A percentile compares a stretch with the other conserved stretches of the same genome.
phyloP scores from a whole-genome alignment of 2,797 vertebrate genomes.

The Eulemur mongoz region DNA sequence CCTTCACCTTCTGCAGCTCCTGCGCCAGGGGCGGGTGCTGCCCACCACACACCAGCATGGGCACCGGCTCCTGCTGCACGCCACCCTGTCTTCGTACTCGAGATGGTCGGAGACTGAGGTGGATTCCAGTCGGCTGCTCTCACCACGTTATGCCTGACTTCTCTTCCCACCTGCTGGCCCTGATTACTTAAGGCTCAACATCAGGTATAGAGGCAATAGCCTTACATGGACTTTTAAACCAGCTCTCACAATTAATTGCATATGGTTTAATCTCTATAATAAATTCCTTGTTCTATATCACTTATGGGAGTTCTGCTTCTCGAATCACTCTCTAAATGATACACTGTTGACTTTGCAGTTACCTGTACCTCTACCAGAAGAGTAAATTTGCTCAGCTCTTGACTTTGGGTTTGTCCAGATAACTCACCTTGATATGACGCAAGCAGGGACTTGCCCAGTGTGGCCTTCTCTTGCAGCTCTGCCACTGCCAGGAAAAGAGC shows the following conservation, averaged over 20 bases:
- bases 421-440: too few relatives aligned
- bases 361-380: too few relatives aligned
- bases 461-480: not conserved
- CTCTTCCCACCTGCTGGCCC: not conserved
- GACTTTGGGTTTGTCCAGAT: not conserved
- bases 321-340: not conserved
- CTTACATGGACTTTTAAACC: not conserved
- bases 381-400: not conserved
- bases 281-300: not conserved
- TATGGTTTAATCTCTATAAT: not conserved
- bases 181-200: not conserved
- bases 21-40: fast-evolving
- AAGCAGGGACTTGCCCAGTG: not conserved
- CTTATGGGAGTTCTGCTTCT: not conserved
- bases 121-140: not conserved
- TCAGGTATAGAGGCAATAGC: not conserved
- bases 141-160: not conserved
- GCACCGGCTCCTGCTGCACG: not conserved
- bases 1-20: not conserved
- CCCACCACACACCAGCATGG: not conserved
- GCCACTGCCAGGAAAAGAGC: not conserved
- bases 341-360: not conserved
- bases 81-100: not conserved
- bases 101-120: not conserved
- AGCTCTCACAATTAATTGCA: not conserved